Base-by-base conservation (phyloP, 2,113 vertebrate genomes). In the Hyla sarda region DNA sequence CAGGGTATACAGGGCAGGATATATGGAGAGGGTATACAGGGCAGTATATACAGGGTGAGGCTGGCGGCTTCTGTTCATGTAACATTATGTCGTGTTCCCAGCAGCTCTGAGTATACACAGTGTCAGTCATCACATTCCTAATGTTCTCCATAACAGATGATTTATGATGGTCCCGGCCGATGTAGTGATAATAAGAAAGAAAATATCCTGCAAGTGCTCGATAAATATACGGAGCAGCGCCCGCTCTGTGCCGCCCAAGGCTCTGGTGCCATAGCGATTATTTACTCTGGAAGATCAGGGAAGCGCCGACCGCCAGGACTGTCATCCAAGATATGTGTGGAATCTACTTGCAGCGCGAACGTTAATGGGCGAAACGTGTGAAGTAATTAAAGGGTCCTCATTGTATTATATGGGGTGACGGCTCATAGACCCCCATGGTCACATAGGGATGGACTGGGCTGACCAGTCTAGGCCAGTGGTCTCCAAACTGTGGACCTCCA, bases 41-140 rank as follows among this genome's bases (percentile, higher is more conserved):
- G n/a, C n/a, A n/a, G n/a, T n/a, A n/a, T n/a, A n/a, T n/a, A n/a
- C n/a, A n/a, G n/a, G n/a, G n/a, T n/a, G n/a, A n/a, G n/a, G n/a
- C n/a, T n/a, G n/a, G n/a, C n/a, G n/a, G n/a, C n/a, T n/a, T n/a
- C n/a, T n/a, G n/a, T 54, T 76, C 8, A 62, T 17, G 78, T 47
- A 12, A 86, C 87, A 76, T 67, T 41, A 34, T 58, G 83, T 88
- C 52, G 88, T 25, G 85, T 87, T 82, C 73, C 62, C 82, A 71
- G 78, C 67, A 86, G 34, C 72, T 82, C 50, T 19, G 60, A 78
- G 80, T 65, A 78, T 32, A 82, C 50, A n/a, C 32, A 79, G 65
- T 72, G 82, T 76, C 74, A 21, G 69, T 50, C 82, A 48, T 88
- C 89, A 78, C 88, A 80, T 77, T 75, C 6, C 88, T 87, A 45